These are phyloP conservation scores for Phania funesta DNA, from an alignment of 2,888 invertebrate genomes.

Conservation along the genomic window DNA sequence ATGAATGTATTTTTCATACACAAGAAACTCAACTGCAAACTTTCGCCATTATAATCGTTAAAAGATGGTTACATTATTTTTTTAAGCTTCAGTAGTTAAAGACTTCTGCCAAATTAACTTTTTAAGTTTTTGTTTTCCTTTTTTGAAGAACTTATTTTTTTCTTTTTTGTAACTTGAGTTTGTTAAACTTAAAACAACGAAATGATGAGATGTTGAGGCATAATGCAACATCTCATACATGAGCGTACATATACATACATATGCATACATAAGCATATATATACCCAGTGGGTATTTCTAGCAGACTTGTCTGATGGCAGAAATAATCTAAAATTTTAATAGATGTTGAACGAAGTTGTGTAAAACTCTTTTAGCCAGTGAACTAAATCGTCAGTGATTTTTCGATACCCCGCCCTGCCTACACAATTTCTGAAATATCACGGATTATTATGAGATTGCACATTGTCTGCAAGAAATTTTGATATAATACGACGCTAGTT, in stretches of 20 bases:
- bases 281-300: no score
- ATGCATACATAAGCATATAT: not conserved
- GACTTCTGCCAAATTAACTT: slow-evolving; percentile 56
- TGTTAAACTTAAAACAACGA: slow-evolving; percentile 22
- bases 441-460: no score
- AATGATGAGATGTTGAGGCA: slow-evolving; percentile 28
- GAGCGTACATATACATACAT: no score
- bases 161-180: not conserved
- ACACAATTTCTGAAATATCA: no score
- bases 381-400: no score
- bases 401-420: no score
- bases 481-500: no score
- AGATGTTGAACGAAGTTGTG: no score
- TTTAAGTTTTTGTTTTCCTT: slow-evolving; percentile 43
- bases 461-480: no score
- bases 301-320: no score
- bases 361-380: no score
- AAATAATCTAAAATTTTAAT: no score
- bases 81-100: slow-evolving; percentile 39
- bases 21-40: not conserved
- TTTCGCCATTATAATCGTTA: slow-evolving; percentile 15
- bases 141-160: not conserved
- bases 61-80: slow-evolving; percentile 33
- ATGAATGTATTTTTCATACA: not conserved
- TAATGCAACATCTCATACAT: slow-evolving; percentile 29